A percentile compares a stretch with the other conserved stretches of the same genome.
These are phyloP conservation scores for Heliconius charithonia DNA, from an alignment of 2,888 invertebrate genomes.

Conservation along the genomic window DNA sequence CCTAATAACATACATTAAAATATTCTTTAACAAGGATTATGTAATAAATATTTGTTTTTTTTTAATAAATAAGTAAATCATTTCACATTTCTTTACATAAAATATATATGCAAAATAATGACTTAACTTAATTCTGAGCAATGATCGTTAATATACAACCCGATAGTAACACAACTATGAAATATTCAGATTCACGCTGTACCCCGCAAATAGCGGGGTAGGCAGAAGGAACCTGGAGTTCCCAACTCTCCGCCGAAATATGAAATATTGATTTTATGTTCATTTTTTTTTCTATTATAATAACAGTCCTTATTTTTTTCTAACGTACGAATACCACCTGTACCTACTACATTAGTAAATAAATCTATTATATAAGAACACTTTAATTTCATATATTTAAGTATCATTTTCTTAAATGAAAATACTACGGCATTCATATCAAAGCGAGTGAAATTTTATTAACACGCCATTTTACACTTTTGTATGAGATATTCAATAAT, in stretches of 20 bases:
- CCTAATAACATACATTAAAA: neutral
- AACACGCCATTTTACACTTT: conserved; percentile 30
- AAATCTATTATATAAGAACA: conserved; percentile 72
- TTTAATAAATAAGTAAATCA: conserved; percentile 10
- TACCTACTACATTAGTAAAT: conserved; percentile 47
- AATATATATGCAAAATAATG: conserved; percentile 23
- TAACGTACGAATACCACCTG: conserved; percentile 8
- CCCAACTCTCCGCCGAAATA: neutral
- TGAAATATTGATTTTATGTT: conserved; percentile 17
- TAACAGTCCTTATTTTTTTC: conserved; percentile 16
- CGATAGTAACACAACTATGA: conserved; percentile 27
- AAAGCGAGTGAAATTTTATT: conserved; percentile 34
- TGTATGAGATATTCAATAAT: conserved; percentile 9
- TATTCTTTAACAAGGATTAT: neutral
- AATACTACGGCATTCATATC: conserved; percentile 47
- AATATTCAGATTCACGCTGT: conserved; percentile 11
- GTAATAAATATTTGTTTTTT: conserved; percentile 6
- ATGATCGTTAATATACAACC: conserved; percentile 57
- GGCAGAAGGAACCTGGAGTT: too few relatives aligned
- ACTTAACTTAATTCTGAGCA: conserved; percentile 57
- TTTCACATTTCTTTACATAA: conserved; percentile 7
- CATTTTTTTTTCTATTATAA: neutral
- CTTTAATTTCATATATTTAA: conserved; percentile 73
- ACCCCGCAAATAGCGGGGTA: too few relatives aligned
- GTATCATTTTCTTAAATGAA: conserved; percentile 55